Percentiles rank a stretch among this genome's conserved stretches.
These are phyloP conservation scores for Grallaria varia DNA, from an alignment of 2,113 vertebrate genomes.

Conservation along the genomic window DNA sequence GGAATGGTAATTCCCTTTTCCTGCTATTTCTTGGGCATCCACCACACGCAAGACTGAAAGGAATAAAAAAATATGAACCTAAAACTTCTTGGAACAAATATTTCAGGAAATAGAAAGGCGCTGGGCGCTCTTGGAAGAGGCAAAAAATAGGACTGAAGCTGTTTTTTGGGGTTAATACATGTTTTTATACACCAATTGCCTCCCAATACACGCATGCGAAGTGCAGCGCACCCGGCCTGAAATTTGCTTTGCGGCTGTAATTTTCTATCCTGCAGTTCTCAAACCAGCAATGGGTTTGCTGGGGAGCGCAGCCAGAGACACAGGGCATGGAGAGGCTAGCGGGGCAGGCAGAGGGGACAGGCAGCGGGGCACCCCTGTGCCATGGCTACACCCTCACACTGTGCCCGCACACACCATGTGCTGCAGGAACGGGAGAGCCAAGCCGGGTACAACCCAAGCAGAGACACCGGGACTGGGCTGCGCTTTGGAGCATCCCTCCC, in stretches of 20 bases:
- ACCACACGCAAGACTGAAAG: not conserved
- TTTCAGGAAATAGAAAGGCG: not conserved
- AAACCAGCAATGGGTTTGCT: rapidly evolving
- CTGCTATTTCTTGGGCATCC: not conserved
- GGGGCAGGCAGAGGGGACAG: not conserved
- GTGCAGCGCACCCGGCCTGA: not conserved
- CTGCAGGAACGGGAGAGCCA: rapidly evolving
- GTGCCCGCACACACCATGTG: rapidly evolving
- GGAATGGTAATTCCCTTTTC: not conserved
- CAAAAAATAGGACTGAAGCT: not conserved
- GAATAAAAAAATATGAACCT: not conserved
- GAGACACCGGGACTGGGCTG: not conserved
- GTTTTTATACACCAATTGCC: not conserved
- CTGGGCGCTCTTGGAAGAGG: not conserved
- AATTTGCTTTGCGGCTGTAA: not conserved
- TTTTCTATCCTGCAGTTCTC: not conserved
- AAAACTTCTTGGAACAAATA: not conserved
- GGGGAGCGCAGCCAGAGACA: rapidly evolving
- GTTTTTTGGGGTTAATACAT: not conserved
- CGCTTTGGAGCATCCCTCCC: rapidly evolving
- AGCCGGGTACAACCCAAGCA: rapidly evolving
- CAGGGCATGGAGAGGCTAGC: rapidly evolving
- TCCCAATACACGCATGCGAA: rapidly evolving
- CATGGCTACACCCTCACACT: not conserved
- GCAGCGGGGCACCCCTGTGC: not conserved